phyloP scores from a whole-genome alignment of 2,888 invertebrate species.

The Phymatocera aterrima region DNA sequence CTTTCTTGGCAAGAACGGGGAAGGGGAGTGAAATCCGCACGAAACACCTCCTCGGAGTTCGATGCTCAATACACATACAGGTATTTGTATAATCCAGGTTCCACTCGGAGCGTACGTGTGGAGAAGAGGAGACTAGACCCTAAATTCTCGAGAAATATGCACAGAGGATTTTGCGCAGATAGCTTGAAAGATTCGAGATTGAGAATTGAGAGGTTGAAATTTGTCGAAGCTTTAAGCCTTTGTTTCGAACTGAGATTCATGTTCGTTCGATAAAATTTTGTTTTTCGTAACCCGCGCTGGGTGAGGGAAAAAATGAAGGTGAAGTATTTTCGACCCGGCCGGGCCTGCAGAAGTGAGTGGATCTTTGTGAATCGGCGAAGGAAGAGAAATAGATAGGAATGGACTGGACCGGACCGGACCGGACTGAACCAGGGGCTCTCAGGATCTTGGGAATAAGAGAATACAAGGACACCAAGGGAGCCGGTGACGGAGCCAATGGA shows the following conservation, averaged over 20 bases:
- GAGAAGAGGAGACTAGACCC: too few species aligned
- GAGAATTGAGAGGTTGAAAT: too few species aligned
- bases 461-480: constrained; percentile 27
- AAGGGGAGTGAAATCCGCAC: too few species aligned
- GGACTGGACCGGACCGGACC: neutral
- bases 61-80: too few species aligned
- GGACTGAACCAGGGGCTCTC: neutral
- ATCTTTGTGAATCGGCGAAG: neutral
- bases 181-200: too few species aligned
- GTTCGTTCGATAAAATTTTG: neutral
- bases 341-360: neutral
- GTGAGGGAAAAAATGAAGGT: too few species aligned
- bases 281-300: too few species aligned
- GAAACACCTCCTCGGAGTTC: neutral
- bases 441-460: constrained; percentile 4
- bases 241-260: neutral
- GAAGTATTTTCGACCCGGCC: neutral
- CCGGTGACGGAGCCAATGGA: constrained; percentile 32
- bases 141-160: too few species aligned
- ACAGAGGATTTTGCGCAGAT: too few species aligned
- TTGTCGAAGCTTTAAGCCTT: too few species aligned
- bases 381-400: constrained; percentile 31
- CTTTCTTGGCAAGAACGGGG: neutral
- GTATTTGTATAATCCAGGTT: too few species aligned
- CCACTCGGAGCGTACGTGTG: too few species aligned